Evolutionary conservation across 2,888 invertebrate genomes (phyloP).

Genomic region (Lydus trimaculatus): DNA sequence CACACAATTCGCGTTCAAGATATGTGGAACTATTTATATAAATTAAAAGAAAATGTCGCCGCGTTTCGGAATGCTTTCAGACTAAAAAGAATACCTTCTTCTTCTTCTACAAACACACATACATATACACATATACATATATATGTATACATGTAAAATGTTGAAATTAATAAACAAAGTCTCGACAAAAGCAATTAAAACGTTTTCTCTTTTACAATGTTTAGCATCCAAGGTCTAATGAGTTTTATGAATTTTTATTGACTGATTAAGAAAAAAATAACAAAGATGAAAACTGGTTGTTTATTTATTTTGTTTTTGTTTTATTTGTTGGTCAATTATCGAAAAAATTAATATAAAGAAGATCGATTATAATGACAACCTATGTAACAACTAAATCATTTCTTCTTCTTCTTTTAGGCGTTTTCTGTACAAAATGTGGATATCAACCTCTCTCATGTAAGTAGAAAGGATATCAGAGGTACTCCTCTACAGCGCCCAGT

Average conservation of each 20-base stretch:
- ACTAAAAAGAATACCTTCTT: slow-evolving; percentile 22
- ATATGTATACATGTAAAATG: not conserved
- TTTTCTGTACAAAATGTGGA: too few species aligned
- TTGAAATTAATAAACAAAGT: slow-evolving; percentile 33
- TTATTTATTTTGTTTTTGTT: too few species aligned
- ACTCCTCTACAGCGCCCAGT: too few species aligned
- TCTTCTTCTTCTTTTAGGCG: too few species aligned
- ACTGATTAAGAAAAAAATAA: slow-evolving; percentile 1
- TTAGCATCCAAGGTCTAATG: slow-evolving; percentile 20
- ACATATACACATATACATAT: slow-evolving; percentile 7
- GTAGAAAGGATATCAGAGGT: too few species aligned
- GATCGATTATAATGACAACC: not conserved
- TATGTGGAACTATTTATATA: slow-evolving; percentile 52
- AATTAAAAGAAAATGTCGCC: slow-evolving; percentile 47
- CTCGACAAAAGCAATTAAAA: slow-evolving; percentile 28
- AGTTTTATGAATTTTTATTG: slow-evolving; percentile 27
- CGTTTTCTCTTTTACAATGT: slow-evolving; percentile 20
- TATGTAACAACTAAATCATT: too few species aligned
- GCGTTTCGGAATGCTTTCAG: slow-evolving; percentile 39
- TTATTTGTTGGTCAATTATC: not conserved
- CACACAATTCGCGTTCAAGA: slow-evolving; percentile 50
- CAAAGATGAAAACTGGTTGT: not conserved
- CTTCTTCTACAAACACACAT: not conserved
- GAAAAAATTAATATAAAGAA: not conserved
- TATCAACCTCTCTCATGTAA: too few species aligned